Evolutionary conservation across 2,888 invertebrate species (phyloP), one percentile per base, ranked within the genome.

Genomic region (Nomada lathburiana): DNA sequence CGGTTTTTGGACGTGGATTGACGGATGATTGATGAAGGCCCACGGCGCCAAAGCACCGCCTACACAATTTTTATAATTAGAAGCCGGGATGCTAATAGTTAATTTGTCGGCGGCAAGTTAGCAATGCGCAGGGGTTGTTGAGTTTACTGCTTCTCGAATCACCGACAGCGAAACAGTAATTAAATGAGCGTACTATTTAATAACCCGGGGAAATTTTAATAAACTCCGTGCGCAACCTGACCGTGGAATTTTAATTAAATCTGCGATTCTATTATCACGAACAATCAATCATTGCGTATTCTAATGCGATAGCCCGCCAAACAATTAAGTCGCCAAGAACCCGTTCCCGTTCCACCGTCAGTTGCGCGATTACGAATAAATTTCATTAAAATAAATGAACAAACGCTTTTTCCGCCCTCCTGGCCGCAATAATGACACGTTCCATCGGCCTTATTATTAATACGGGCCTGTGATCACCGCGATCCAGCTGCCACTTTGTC

Each of bases 21-120:
- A 88, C 81, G 82, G 84, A 85, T 92, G 92, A 92, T 92, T 89
- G 92, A 92, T 92, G 92, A 88, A 83, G 88, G 88, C 89, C 83
- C 80, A 83, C 86, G 86, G 90, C 89, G 91, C 90, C 88, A 91
- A 91, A 91, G 92, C 78, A 89, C 86, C 90, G 90, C 90, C 90
- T 86, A 88, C 82, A 70, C 74, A 72, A 86, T 86, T 87, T 86
- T 84, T 82, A 76, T 87, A 87, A 87, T 88, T 88, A 87, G 69
- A 88, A 79, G 86, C 73, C 82, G 83, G 78, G 62, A 73, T 77
- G 59, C 82, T 86, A 83, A 83, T 83, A 75, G 83, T 82, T 82
- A 77, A 82, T 82, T 82, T 82, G 71, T 71, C 62, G 63, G 55
- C n/a, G 44, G 59, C 68, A 50, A 80, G 52, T 76, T 52, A 60